Percentiles rank a stretch among this genome's conserved stretches.
Conservation (phyloP, 2,113 vertebrate genomes). For the Callipepla californica region DNA sequence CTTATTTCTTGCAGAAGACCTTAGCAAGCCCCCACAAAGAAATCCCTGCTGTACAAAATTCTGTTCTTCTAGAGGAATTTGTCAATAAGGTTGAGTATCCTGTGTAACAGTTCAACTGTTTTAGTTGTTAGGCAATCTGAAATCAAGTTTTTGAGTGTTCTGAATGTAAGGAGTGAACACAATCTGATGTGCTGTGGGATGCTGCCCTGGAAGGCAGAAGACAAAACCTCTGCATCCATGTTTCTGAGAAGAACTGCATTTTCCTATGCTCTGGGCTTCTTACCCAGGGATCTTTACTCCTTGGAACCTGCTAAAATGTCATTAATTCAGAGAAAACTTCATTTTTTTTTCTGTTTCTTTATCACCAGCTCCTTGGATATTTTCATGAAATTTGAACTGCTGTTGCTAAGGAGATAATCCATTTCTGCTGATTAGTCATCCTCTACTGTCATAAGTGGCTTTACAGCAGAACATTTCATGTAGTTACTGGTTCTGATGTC, state of each 20-base stretch:
- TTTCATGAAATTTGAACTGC: background rate
- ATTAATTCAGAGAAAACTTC: background rate
- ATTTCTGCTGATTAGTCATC: slow-evolving; percentile 24
- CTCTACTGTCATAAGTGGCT: background rate
- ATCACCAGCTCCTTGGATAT: background rate
- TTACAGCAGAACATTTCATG: background rate
- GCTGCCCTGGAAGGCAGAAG: background rate
- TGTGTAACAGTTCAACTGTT: background rate
- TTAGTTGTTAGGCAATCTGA: background rate
- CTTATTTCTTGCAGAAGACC: background rate
- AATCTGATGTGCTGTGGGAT: background rate
- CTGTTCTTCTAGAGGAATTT: background rate
- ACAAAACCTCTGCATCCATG: background rate
- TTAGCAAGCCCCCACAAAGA: background rate
- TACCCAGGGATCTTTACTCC: background rate
- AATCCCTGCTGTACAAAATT: background rate
- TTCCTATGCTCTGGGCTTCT: background rate
- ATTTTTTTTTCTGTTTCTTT: background rate
- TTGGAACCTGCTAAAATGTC: background rate
- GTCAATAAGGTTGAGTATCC: background rate
- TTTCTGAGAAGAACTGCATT: background rate
- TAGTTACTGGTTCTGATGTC: background rate
- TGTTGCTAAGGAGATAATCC: slow-evolving; percentile 28
- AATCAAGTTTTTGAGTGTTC: background rate
- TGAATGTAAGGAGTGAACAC: background rate